These are phyloP conservation scores for Byasa hedistus DNA, from an alignment of 2,888 invertebrate genomes.

Conservation along the genomic window DNA sequence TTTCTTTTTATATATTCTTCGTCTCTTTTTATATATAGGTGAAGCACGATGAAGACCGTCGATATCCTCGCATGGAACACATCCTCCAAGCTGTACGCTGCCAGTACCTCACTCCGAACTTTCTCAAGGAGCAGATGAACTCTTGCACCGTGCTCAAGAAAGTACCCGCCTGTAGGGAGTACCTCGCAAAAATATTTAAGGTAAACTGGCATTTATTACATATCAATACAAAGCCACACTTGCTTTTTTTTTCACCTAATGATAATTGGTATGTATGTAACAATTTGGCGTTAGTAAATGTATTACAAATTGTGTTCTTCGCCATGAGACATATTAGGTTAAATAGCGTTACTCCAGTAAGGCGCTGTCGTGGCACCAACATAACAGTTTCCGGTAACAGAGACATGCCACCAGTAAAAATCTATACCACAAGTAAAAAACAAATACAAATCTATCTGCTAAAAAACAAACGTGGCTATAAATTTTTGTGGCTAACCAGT, in stretches of 20 bases:
- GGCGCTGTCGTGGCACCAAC: no score
- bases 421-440: no score
- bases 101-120: constrained; percentile 94
- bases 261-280: no score
- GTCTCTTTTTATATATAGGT: constrained; percentile 61
- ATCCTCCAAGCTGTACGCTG: constrained; percentile 94
- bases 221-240: background rate
- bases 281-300: no score
- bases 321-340: no score
- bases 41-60: constrained; percentile 90
- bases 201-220: constrained; percentile 50
- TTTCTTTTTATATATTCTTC: no score
- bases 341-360: no score
- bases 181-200: constrained; percentile 93
- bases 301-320: no score
- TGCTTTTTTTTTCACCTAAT: no score
- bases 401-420: no score
- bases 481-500: background rate
- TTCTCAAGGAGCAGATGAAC: constrained; percentile 94
- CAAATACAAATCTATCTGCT: background rate
- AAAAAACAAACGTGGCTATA: background rate
- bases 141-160: constrained; percentile 93
- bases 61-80: constrained; percentile 92
- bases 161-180: constrained; percentile 93
- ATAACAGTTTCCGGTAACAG: no score